Evolutionary conservation across 1,140 invertebrate species (phyloP), one percentile per base, ranked within the genome.

Genomic region (Tetramorium alpestre): DNA sequence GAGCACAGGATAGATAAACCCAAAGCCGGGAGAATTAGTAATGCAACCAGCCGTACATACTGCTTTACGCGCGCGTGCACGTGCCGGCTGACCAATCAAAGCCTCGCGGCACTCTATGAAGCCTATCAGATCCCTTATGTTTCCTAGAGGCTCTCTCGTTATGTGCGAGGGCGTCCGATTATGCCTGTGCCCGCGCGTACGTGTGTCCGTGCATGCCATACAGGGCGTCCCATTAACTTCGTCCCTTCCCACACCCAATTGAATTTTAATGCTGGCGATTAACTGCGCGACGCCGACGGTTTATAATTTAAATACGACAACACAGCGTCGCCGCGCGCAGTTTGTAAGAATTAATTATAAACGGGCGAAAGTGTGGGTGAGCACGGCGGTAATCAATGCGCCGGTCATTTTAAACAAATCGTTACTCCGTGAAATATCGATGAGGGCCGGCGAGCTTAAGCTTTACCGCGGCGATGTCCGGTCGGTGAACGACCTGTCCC

Each of bases 111-210:
- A 89, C 86, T 89, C 86, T 88, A 88, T 89, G 82, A 91, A 89
- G 86, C 84, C 90, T 91, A 91, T 91, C 87, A 87, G 82, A 88
- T 90, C 89, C 89, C 87, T 90, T 90, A 90, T 86, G 70, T 89
- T 82, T 88, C 85, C 85, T 62, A 81, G 65, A 65, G 80, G 49
- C 70, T 87, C 54, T 54, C 67, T 44, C 22, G 82, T 51, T 60
- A 84, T 65, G 65, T 81, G 78, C 69, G 80, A 84, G 80, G 70
- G 69, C 69, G 56, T 84, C 69, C 69, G 80, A 75, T 77, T 75
- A 58, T 65, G 69, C 51, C 62, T n/a, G 80, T 25, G 22, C 51
- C 13, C 28, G 65, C 56, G 25, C 1, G 13, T 18, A 16, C n/a
- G 16, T 18, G n/a, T 2, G 64, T 18, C 49, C 5, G 47, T 44